phyloP scores from a whole-genome alignment of 2,113 vertebrate genomes.

The Noturus placidus region DNA sequence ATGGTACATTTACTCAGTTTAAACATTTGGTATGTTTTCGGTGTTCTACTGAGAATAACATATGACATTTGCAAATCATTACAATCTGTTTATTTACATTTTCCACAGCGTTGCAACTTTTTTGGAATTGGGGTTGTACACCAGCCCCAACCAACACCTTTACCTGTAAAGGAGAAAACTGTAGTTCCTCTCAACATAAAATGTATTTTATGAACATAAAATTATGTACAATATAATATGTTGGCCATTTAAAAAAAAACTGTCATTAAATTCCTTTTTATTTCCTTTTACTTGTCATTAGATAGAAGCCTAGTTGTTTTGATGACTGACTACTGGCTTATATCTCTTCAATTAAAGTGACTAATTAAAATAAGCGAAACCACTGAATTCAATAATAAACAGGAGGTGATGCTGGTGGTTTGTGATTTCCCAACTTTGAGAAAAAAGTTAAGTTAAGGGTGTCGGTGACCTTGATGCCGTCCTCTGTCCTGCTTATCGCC shows the following conservation, averaged over 20 bases:
- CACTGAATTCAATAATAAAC: background rate
- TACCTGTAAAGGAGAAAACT: background rate
- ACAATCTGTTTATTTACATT: no score
- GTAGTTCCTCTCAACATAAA: background rate
- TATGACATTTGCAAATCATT: no score
- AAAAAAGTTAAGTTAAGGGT: background rate
- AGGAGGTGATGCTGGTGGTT: background rate
- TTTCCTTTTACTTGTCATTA: background rate
- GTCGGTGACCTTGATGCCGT: constrained; percentile 64
- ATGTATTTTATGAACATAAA: background rate
- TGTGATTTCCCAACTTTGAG: background rate
- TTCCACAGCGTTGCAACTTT: no score
- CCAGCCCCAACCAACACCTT: background rate
- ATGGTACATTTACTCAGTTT: no score
- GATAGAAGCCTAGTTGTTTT: background rate
- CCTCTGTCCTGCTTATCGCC: constrained; percentile 69
- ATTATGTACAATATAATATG: background rate
- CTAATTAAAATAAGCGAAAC: background rate
- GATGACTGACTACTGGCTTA: background rate
- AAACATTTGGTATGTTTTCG: no score
- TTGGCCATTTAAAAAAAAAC: background rate
- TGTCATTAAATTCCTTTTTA: background rate
- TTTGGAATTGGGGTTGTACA: no score
- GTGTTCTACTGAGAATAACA: no score
- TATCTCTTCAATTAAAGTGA: background rate